Conservation (phyloP, 2,113 vertebrate genomes). For the Melanostigma gelatinosum region DNA sequence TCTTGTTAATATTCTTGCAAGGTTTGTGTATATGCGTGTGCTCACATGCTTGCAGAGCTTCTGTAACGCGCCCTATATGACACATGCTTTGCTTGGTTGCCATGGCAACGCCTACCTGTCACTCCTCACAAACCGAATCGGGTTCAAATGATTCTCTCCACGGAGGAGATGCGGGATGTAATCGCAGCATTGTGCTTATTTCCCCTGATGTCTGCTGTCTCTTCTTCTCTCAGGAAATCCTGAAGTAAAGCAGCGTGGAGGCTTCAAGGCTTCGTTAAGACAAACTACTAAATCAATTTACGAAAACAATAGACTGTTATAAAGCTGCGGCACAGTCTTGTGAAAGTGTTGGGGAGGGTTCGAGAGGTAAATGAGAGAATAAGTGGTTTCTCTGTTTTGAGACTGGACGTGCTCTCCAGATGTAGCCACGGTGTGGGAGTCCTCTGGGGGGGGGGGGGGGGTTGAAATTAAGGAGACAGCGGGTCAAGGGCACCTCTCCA, state of each 20-base stretch:
- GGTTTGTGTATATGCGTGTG: conserved; percentile 55
- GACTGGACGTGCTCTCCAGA: conserved; percentile 65
- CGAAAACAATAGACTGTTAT: conserved; percentile 49
- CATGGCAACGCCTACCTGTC: conserved; percentile 82
- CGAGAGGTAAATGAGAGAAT: not conserved
- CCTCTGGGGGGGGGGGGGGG: conserved; percentile 5
- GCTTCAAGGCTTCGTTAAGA: conserved; percentile 37
- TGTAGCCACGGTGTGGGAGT: conserved; percentile 72
- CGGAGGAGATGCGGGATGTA: conserved; percentile 68
- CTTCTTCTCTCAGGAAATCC: conserved; percentile 51
- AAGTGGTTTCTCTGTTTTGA: conserved; percentile 21
- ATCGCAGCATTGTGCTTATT: conserved; percentile 70
- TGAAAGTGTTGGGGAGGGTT: not conserved
- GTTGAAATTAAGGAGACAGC: conserved; percentile 74
- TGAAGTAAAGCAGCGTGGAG: conserved; percentile 16
- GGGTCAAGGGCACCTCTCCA: conserved; percentile 81
- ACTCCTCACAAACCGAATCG: conserved; percentile 68
- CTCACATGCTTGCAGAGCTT: conserved; percentile 42
- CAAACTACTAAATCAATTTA: conserved; percentile 42
- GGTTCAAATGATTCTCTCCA: conserved; percentile 67
- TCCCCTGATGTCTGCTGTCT: conserved; percentile 69
- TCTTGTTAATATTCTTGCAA: conserved; percentile 65
- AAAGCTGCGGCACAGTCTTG: conserved; percentile 2
- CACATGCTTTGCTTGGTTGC: conserved; percentile 75
- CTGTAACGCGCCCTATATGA: conserved; percentile 61